Evolutionary conservation across 2,113 vertebrate genomes (phyloP).

Genomic region (Microtus ochrogaster): DNA sequence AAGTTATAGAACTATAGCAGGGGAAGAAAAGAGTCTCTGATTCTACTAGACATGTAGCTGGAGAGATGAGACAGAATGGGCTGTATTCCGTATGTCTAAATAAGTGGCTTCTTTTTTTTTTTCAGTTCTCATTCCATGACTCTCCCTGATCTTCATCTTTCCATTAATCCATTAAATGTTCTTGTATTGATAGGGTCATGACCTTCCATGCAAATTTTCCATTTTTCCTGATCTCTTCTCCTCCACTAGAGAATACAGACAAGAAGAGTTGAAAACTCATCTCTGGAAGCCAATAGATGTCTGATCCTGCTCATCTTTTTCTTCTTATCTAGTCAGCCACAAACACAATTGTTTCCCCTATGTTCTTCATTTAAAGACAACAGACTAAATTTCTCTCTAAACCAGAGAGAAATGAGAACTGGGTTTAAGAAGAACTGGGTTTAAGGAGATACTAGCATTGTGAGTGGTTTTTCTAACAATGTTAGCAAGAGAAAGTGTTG

Average conservation of each 20-base stretch:
- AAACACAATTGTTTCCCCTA: not conserved
- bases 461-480: not conserved
- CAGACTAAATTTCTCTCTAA: not conserved
- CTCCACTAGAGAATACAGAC: not conserved
- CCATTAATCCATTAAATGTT: not conserved
- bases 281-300: not conserved
- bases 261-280: not conserved
- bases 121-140: not conserved
- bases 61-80: not conserved
- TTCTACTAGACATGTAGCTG: not conserved
- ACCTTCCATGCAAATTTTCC: not conserved
- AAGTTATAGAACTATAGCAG: not conserved
- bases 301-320: not conserved
- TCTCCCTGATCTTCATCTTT: not conserved
- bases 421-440: not conserved
- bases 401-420: conserved; percentile 1
- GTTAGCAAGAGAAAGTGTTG: not conserved
- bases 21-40: not conserved
- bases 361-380: not conserved
- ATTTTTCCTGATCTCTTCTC: not conserved
- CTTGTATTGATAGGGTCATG: not conserved
- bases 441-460: not conserved
- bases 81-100: not conserved
- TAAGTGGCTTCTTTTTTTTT: not conserved
- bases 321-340: not conserved